These are phyloP conservation scores for Drosophila bifasciata DNA, from an alignment of 1,140 invertebrate species.

Conservation along the genomic window DNA sequence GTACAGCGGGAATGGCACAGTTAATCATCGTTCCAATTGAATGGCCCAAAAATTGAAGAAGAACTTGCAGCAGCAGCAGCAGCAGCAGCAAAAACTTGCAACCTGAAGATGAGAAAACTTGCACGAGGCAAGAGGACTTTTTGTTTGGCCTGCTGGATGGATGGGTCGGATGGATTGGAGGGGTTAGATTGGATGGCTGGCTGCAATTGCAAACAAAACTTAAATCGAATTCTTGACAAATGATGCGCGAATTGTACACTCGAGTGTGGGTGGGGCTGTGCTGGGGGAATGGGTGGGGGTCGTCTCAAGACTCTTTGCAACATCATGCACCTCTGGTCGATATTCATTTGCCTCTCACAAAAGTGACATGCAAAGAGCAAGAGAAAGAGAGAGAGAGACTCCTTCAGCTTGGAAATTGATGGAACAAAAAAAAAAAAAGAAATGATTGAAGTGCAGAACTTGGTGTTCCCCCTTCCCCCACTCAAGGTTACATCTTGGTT, in stretches of 20 bases:
- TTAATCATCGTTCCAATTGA: constrained; percentile 36
- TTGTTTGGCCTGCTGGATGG: neutral
- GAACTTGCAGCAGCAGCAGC: too few relatives aligned
- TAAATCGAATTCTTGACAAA: constrained; percentile 81
- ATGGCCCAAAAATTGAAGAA: neutral
- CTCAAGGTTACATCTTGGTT: constrained; percentile 73
- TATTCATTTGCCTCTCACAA: constrained; percentile 22
- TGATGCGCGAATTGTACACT: constrained; percentile 72
- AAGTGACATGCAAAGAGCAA: neutral
- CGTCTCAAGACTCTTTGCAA: neutral
- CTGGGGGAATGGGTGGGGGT: neutral
- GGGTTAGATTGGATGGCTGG: too few relatives aligned
- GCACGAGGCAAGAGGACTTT: constrained; percentile 16
- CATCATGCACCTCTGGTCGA: constrained; percentile 8
- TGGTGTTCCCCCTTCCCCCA: constrained; percentile 48
- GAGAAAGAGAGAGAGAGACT: neutral
- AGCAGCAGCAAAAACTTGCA: constrained; percentile 4
- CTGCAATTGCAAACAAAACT: constrained; percentile 60
- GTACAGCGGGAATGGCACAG: constrained; percentile 8
- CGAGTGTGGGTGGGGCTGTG: constrained; percentile 6
- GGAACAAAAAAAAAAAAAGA: constrained; percentile 26
- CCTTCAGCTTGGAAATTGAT: neutral
- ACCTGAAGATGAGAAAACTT: constrained; percentile 21
- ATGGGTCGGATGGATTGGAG: too few relatives aligned
- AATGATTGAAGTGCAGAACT: too few relatives aligned